Percentiles rank a stretch among this genome's conserved stretches.
Evolutionary conservation across 2,888 invertebrate species (phyloP).

Genomic region (Cosmorhoe ocellata): DNA sequence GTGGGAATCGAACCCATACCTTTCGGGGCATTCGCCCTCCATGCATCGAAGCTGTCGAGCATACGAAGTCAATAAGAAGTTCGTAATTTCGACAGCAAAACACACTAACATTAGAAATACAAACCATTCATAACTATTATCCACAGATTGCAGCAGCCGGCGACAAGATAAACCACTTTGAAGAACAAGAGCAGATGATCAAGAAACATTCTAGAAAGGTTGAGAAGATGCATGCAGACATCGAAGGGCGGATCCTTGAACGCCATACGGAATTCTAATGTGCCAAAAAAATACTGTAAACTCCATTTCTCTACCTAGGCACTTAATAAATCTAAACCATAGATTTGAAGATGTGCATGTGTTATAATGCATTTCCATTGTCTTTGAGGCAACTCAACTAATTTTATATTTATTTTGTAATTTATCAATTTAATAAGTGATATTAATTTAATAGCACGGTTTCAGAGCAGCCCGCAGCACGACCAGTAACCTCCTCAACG

Average conservation of each 20-base stretch:
- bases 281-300: no score
- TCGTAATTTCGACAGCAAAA: no score
- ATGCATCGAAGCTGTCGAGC: no score
- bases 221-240: constrained; percentile 90
- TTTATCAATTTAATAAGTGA: neutral
- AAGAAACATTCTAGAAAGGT: constrained; percentile 93
- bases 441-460: neutral
- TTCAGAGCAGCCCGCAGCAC: no score
- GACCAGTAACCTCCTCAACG: no score
- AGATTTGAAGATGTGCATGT: neutral
- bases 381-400: constrained; percentile 8
- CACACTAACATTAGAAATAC: neutral
- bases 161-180: constrained; percentile 84
- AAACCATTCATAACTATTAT: neutral
- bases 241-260: constrained; percentile 89
- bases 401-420: constrained; percentile 3
- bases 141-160: constrained; percentile 80
- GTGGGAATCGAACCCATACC: no score
- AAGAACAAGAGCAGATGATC: constrained; percentile 87
- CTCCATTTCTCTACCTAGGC: no score
- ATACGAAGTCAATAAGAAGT: no score
- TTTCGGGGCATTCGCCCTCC: no score
- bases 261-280: constrained; percentile 89
- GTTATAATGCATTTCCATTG: constrained; percentile 12
- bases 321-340: neutral